phyloP scores from a whole-genome alignment of 35 echinoderm and acorn worm genomes.

The Strongylocentrotus purpuratus region DNA sequence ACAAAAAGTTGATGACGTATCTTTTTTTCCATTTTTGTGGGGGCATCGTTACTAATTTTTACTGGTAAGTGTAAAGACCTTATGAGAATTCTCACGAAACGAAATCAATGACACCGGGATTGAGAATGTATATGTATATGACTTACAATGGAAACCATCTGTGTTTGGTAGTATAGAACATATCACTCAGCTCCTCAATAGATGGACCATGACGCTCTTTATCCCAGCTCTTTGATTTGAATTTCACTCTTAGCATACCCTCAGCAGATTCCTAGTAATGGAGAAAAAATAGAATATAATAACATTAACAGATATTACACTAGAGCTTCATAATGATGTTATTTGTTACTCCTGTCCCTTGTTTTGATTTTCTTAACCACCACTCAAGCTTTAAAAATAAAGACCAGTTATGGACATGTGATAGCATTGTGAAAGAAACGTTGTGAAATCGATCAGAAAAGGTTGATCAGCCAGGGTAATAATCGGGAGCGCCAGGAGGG shows the following conservation, averaged over 20 bases:
- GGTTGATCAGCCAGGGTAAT: too few species aligned
- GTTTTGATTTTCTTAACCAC: too few species aligned
- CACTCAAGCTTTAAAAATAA: too few species aligned
- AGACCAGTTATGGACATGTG: too few species aligned
- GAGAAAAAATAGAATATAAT: not conserved
- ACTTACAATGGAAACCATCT: constrained; percentile 90
- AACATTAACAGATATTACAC: not conserved
- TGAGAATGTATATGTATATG: not conserved
- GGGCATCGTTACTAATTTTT: too few species aligned
- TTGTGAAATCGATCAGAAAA: too few species aligned
- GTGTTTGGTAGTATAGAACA: constrained; percentile 90
- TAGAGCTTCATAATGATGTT: not conserved
- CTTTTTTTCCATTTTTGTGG: not conserved
- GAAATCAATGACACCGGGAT: too few species aligned
- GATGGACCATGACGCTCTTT: constrained; percentile 71
- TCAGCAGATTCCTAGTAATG: constrained; percentile 61
- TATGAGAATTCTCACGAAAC: too few species aligned
- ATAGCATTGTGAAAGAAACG: too few species aligned
- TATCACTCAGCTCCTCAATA: constrained; percentile 69
- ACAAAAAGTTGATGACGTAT: not conserved
- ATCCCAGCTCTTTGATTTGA: constrained; percentile 58
- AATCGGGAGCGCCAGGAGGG: too few species aligned
- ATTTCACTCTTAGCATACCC: constrained; percentile 70
- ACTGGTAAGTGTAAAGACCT: too few species aligned
- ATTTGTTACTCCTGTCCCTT: not conserved